Evolutionary conservation across 1,140 invertebrate species (phyloP), one percentile per base, ranked within the genome.

Genomic region (Apocrypta bakeri): DNA sequence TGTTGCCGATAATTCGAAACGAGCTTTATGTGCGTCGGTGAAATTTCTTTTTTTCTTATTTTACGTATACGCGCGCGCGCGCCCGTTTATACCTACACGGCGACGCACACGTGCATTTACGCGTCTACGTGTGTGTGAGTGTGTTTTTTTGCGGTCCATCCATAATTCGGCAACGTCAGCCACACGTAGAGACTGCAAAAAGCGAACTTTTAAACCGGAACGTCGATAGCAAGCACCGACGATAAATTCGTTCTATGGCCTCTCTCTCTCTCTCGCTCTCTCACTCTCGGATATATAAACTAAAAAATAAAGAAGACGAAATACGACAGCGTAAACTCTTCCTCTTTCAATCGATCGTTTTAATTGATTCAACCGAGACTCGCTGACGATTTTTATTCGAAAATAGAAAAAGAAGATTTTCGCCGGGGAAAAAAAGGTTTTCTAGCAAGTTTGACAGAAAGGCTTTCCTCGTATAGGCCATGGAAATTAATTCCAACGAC

Each of bases 201-300:
- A 72, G 1, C 21, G 56, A 87, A 86, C 87, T 86, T 87, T 86
- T 84, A 85, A 48, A 87, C 85, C 85, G 84, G 56, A 27, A 86
- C 85, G 87, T 87, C 85, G 87, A 86, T 87, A 86, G 83, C 87
- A 87, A 86, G 86, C 86, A 84, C 85, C 80, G 83, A 40, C 83
- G 72, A 86, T 87, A 87, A 87, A 87, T 87, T 86, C 74, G 84
- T n/a, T n/a, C n/a, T n/a, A n/a, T n/a, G 81, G 77, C 78, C 83
- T 82, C 83, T 37, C 68, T 42, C 40, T 42, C 37, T 37, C 3
- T 9, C 42, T 8, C 61, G 31, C n/a, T n/a, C n/a, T n/a, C n/a
- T n/a, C n/a, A n/a, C n/a, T n/a, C 37, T 24, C 37, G 75, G 69
- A 86, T 84, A 86, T 86, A 86, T n/a, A n/a, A 85, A 86, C 84